phyloP scores from a whole-genome alignment of 2,888 invertebrate genomes.

The Eupithecia subumbrata region DNA sequence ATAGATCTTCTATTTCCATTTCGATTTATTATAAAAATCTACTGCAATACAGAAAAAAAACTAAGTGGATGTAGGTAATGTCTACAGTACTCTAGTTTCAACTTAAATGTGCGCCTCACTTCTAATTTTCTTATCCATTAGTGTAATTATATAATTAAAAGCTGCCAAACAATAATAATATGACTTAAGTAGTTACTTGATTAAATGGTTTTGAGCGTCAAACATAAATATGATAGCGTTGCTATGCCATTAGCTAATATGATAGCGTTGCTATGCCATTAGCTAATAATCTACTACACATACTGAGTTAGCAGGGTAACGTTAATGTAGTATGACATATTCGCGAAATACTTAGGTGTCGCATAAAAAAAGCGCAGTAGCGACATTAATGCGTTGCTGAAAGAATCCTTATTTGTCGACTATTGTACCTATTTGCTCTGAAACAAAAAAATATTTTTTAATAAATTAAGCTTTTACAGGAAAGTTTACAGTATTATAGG shows the following conservation, averaged over 20 bases:
- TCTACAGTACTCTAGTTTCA: background rate
- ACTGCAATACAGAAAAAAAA: background rate
- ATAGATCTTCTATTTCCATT: slow-evolving; percentile 55
- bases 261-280: background rate
- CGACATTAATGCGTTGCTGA: too few relatives aligned
- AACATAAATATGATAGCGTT: background rate
- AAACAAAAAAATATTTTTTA: too few relatives aligned
- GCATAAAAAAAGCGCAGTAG: background rate
- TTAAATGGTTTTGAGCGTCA: background rate
- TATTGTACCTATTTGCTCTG: too few relatives aligned
- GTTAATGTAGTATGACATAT: background rate
- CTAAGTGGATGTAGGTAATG: background rate
- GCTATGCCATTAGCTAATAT: background rate
- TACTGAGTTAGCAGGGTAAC: background rate
- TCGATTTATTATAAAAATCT: background rate
- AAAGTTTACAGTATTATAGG: too few relatives aligned
- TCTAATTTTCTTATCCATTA: background rate
- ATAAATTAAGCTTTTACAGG: too few relatives aligned
- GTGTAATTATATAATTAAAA: background rate
- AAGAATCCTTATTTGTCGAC: too few relatives aligned
- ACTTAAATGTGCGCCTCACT: background rate
- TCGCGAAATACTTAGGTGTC: background rate
- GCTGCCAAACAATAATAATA: background rate
- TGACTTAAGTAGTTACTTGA: background rate
- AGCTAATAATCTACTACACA: background rate